These are phyloP conservation scores for Epinephelus cyanopodus DNA, from an alignment of 2,113 vertebrate genomes.

Conservation along the genomic window DNA sequence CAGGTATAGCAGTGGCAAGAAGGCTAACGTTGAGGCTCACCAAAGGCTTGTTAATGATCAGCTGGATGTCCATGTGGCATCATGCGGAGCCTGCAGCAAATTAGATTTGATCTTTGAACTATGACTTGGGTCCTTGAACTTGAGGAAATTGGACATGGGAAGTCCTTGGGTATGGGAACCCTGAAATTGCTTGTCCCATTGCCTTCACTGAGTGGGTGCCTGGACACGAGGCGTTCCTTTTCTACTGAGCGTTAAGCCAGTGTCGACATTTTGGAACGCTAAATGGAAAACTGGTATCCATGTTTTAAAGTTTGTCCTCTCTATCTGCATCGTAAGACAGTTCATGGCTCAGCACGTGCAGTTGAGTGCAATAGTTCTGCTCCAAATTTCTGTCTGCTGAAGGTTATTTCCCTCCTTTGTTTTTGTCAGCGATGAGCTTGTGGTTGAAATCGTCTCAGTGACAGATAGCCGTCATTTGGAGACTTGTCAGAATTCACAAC, in stretches of 20 bases:
- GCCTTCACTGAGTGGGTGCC: not conserved
- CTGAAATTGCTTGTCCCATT: not conserved
- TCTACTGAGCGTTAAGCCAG: not conserved
- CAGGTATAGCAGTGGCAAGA: too few species aligned
- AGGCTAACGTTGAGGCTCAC: too few species aligned
- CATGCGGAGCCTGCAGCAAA: too few species aligned
- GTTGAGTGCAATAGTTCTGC: slow-evolving; percentile 2
- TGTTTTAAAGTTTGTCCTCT: not conserved
- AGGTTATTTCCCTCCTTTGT: slow-evolving; percentile 4
- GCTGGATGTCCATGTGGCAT: too few species aligned
- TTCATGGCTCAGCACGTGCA: slow-evolving; percentile 13
- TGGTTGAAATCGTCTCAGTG: slow-evolving; percentile 67
- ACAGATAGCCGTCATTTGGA: slow-evolving; percentile 46
- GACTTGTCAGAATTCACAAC: slow-evolving; percentile 66
- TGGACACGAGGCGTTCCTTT: not conserved
- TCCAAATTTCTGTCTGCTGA: not conserved
- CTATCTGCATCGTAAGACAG: not conserved
- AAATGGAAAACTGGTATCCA: not conserved
- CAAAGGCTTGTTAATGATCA: too few species aligned
- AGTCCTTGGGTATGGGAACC: too few species aligned
- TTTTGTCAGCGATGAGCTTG: slow-evolving; percentile 12
- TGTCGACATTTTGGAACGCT: not conserved
- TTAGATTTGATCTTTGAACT: too few species aligned
- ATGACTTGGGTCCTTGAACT: too few species aligned
- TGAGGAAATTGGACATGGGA: too few species aligned